phyloP scores from a whole-genome alignment of 1,140 invertebrate species.

The Plutomurus gul region DNA sequence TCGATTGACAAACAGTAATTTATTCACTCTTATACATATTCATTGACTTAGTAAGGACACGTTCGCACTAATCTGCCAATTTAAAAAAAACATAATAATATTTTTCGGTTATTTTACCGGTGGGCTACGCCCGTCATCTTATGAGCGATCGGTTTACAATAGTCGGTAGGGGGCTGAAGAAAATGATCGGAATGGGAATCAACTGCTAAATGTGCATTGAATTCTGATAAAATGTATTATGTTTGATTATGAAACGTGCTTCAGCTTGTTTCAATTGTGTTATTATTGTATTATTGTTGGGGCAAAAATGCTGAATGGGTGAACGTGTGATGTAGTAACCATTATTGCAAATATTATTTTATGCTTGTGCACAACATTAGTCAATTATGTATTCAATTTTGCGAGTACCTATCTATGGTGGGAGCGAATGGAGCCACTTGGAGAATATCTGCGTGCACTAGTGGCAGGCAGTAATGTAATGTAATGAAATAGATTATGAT shows the following conservation, averaged over 20 bases:
- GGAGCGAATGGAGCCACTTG: background rate
- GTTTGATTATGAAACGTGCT: background rate
- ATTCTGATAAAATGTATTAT: background rate
- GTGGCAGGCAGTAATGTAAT: constrained; percentile 35
- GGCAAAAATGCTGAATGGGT: background rate
- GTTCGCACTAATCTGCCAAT: too few relatives aligned
- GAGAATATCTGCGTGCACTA: background rate
- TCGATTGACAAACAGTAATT: too few relatives aligned
- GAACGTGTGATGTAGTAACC: background rate
- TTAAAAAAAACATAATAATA: too few relatives aligned
- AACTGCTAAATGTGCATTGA: background rate
- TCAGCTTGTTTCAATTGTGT: background rate
- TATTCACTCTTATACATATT: too few relatives aligned
- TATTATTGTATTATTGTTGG: background rate
- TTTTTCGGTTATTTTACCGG: too few relatives aligned
- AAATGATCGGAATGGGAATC: background rate
- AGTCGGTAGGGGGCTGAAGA: too few relatives aligned
- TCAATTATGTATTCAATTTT: background rate
- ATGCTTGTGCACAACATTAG: background rate
- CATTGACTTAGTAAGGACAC: too few relatives aligned
- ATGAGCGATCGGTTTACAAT: too few relatives aligned
- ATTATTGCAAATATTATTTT: background rate
- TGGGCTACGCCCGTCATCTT: too few relatives aligned
- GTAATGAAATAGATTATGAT: constrained; percentile 8
- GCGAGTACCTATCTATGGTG: background rate